Base-by-base conservation (phyloP, 2,113 vertebrate genomes). In the Cnemophilus loriae region DNA sequence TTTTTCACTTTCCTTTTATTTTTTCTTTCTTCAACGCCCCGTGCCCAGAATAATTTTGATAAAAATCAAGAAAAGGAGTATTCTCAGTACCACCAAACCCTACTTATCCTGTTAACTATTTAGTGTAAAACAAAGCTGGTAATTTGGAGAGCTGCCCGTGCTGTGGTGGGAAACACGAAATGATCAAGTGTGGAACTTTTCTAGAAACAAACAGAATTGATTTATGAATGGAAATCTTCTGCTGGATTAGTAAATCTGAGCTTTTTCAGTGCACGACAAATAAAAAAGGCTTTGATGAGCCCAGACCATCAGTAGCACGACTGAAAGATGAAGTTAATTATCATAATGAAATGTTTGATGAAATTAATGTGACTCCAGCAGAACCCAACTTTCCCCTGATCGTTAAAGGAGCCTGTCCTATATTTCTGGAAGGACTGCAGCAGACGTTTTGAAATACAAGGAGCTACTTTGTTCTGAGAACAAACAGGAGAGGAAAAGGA, bases 291-390 rank as follows among this genome's bases (percentile, higher is more conserved):
- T 93, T 76, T 83, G 84, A 83, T 91, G 91, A 89, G 70, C 89
- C 67, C 82, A 61, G 77, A 59, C 50, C 83, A 69, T 90, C 65
- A 8, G 89, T 23, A 65, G 67, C 69, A 20, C 2, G 63, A 50
- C 28, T 86, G 93, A 71, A 82, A 87, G 88, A 49, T 79, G 91
- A 95, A 91, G 89, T 79, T 94, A 93, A 95, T 96, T 95, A 87
- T 77, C 50, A 46, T 90, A 95, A 95, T 81, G 84, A 96, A 95
- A 95, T 87, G 78, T 91, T 87, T 67, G 89, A 90, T 86, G 64
- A 93, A 94, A 95, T 90, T 91, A 91, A 76, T 26, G 74, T 84
- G 91, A 87, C 84, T 96, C 81, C 84, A 79, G 91, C 89, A 95
- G 91, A 91, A 96, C 64, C 32, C 57, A 74, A 0, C 50, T 57